Evolutionary conservation across 2,888 invertebrate genomes (phyloP).

Genomic region (Pollenia angustigena): DNA sequence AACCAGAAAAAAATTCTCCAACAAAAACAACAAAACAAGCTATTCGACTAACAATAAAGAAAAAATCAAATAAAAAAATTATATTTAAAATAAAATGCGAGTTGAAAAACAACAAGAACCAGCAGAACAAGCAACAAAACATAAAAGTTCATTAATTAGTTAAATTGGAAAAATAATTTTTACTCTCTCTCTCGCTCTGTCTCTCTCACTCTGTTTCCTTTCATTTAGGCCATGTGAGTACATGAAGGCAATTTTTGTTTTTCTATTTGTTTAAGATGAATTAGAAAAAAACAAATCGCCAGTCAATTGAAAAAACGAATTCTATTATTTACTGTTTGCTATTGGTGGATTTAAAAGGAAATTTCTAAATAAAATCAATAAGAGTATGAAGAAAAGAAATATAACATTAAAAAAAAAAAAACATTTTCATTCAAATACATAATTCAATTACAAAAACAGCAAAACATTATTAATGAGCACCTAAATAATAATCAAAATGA

Average conservation of each 20-base stretch:
- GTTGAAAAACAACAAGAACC: conserved; percentile 16
- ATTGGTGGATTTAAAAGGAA: conserved; percentile 18
- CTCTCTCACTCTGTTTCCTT: not conserved
- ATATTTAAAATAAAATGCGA: conserved; percentile 54
- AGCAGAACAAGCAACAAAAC: not conserved
- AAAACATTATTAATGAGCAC: not conserved
- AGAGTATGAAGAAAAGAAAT: not conserved
- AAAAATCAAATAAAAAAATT: conserved; percentile 24
- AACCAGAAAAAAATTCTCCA: conserved; percentile 8
- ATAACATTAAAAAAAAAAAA: not conserved
- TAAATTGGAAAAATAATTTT: conserved; percentile 31
- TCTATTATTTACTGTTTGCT: conserved; percentile 43
- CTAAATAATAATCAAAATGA: too few species aligned
- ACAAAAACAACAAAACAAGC: conserved; percentile 36
- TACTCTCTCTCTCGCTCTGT: not conserved
- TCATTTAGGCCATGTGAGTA: too few species aligned
- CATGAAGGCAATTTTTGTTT: not conserved
- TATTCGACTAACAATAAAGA: conserved; percentile 1
- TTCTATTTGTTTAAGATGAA: conserved; percentile 28
- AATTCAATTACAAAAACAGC: not conserved
- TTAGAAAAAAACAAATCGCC: conserved; percentile 44
- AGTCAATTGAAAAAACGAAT: conserved; percentile 60
- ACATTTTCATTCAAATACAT: not conserved
- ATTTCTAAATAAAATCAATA: conserved; percentile 21
- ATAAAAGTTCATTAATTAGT: conserved; percentile 67